phyloP scores from a whole-genome alignment of 2,888 invertebrate species.

The Dicyrtoma fusca region DNA sequence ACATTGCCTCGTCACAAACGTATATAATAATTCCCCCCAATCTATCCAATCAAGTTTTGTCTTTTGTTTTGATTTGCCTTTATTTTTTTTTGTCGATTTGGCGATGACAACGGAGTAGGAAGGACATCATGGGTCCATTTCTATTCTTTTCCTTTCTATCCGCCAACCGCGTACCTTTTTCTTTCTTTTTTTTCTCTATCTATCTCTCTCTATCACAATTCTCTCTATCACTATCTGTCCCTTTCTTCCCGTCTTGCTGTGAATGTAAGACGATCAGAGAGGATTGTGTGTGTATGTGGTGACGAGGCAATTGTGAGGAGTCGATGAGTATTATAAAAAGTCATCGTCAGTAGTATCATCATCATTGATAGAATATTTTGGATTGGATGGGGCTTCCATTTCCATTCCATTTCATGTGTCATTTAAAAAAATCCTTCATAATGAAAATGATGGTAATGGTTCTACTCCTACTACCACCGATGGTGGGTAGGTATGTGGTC shows the following conservation, averaged over 20 bases:
- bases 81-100: not conserved
- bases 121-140: not conserved
- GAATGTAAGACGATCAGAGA: too few relatives aligned
- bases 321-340: too few relatives aligned
- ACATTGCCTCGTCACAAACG: not conserved
- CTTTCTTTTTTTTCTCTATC: not conserved
- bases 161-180: not conserved
- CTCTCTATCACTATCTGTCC: not conserved
- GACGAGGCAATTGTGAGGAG: too few relatives aligned
- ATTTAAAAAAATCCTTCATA: too few relatives aligned
- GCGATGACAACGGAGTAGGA: not conserved
- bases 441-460: too few relatives aligned
- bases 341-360: too few relatives aligned
- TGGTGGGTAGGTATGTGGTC: too few relatives aligned
- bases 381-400: too few relatives aligned
- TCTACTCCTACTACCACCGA: too few relatives aligned
- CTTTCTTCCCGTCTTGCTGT: not conserved
- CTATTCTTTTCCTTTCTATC: not conserved
- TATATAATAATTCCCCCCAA: not conserved
- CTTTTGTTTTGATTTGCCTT: not conserved
- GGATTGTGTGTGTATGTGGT: too few relatives aligned
- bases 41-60: not conserved
- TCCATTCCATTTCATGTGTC: too few relatives aligned
- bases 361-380: too few relatives aligned
- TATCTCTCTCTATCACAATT: not conserved